phyloP scores from a whole-genome alignment of 2,888 invertebrate genomes.

The Rhorus exstirpatorius region DNA sequence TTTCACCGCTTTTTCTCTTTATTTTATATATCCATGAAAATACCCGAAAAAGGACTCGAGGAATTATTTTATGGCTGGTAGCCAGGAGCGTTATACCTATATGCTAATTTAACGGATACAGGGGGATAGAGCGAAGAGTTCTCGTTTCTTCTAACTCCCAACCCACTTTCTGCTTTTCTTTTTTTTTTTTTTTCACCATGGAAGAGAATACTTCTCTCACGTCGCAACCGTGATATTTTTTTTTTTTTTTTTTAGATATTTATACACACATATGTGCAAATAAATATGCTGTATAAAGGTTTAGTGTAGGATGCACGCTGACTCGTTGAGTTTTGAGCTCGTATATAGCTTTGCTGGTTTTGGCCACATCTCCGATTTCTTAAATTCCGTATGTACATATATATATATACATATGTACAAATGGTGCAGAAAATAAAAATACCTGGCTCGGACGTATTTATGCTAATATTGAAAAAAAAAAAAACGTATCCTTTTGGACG shows the following conservation, averaged over 20 bases:
- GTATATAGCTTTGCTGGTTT: constrained; percentile 30
- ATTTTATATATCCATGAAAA: constrained; percentile 72
- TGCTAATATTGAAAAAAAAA: not conserved
- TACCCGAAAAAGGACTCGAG: constrained; percentile 70
- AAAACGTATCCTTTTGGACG: not conserved
- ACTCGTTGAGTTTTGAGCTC: constrained; percentile 62
- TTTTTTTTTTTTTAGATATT: not conserved
- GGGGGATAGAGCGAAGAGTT: constrained; percentile 62
- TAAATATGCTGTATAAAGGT: constrained; percentile 35
- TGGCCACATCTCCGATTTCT: constrained; percentile 39
- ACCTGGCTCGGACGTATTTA: too few species aligned
- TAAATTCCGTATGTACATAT: too few species aligned
- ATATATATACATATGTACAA: too few species aligned
- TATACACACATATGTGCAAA: not conserved
- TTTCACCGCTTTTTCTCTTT: constrained; percentile 72
- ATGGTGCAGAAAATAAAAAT: not conserved
- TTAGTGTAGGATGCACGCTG: constrained; percentile 46
- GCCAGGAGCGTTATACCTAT: constrained; percentile 77
- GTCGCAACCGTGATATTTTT: constrained; percentile 60
- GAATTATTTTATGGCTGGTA: constrained; percentile 74
- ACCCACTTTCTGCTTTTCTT: constrained; percentile 19
- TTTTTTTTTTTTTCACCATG: constrained; percentile 27
- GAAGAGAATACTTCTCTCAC: constrained; percentile 61
- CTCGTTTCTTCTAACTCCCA: constrained; percentile 52
- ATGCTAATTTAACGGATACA: constrained; percentile 80